Percentiles rank a stretch among this genome's conserved stretches.
Conservation (phyloP, 2,113 vertebrate genomes). For the Oryzias curvinotus region DNA sequence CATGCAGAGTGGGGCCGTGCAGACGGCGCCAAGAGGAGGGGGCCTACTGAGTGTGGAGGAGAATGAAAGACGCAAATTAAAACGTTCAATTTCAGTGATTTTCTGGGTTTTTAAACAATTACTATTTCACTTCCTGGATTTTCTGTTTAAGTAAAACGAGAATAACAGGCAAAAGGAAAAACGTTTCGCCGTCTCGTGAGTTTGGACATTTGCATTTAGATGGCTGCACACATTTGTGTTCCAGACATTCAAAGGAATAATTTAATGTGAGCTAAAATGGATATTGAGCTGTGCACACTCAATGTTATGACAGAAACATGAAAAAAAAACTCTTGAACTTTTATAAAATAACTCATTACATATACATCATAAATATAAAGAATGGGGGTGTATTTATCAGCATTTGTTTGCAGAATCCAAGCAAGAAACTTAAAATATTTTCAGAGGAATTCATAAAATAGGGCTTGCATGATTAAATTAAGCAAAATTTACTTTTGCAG, state of each 20-base stretch:
- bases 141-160: conserved; percentile 38
- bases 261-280: conserved; percentile 40
- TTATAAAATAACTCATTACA: too few relatives aligned
- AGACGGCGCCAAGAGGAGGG: conserved; percentile 1
- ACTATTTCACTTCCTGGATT: conserved; percentile 24
- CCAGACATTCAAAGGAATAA: conserved; percentile 62
- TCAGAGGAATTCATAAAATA: too few relatives aligned
- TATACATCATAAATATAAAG: too few relatives aligned
- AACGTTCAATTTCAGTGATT: conserved; percentile 29
- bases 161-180: conserved; percentile 7
- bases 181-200: conserved; percentile 39
- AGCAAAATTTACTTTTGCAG: too few relatives aligned
- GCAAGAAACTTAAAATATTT: too few relatives aligned
- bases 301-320: too few relatives aligned
- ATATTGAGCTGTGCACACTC: background rate
- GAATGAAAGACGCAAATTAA: conserved; percentile 9
- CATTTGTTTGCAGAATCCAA: too few relatives aligned
- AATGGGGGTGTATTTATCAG: too few relatives aligned
- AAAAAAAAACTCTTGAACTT: too few relatives aligned
- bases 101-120: conserved; percentile 22
- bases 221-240: conserved; percentile 77
- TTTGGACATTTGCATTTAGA: conserved; percentile 86
- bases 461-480: too few relatives aligned
- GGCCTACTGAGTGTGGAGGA: background rate
- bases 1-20: conserved; percentile 12